A percentile compares a stretch with the other conserved stretches of the same genome.
These are phyloP conservation scores for Phyllotis vaccarum DNA, from an alignment of 2,797 vertebrate genomes.

Conservation along the genomic window DNA sequence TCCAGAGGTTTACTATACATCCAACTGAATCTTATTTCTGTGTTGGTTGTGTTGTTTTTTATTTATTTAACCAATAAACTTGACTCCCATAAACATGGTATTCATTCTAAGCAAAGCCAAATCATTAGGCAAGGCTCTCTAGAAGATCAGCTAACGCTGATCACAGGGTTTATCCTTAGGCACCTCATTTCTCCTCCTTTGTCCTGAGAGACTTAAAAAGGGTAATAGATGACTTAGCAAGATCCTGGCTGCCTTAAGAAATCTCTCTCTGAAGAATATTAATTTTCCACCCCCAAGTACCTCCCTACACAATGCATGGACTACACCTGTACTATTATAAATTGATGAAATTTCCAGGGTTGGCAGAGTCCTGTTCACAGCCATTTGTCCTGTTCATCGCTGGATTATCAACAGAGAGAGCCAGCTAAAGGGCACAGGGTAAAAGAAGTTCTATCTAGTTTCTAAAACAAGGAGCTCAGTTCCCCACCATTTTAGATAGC, in stretches of 20 bases:
- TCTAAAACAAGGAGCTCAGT: slow-evolving; percentile 42
- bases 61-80: slow-evolving; percentile 36
- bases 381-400: slow-evolving; percentile 40
- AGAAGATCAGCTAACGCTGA: background rate
- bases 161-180: background rate
- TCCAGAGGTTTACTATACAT: background rate
- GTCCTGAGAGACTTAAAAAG: slow-evolving; percentile 30
- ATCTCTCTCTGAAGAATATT: background rate
- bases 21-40: slow-evolving; percentile 10
- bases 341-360: slow-evolving; percentile 30
- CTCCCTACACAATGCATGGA: slow-evolving; percentile 6
- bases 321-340: slow-evolving; percentile 43
- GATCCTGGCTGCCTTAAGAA: background rate
- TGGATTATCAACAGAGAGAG: slow-evolving; percentile 26
- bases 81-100: slow-evolving; percentile 36
- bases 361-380: slow-evolving; percentile 1
- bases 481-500: background rate
- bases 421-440: background rate
- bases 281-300: background rate
- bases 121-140: slow-evolving; percentile 20
- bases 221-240: slow-evolving; percentile 32
- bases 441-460: background rate
- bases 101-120: slow-evolving; percentile 59
- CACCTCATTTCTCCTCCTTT: slow-evolving; percentile 10
- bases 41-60: slow-evolving; percentile 25